These are phyloP conservation scores for Callopanchax toddi DNA, from an alignment of 2,113 vertebrate genomes.

Conservation along the genomic window DNA sequence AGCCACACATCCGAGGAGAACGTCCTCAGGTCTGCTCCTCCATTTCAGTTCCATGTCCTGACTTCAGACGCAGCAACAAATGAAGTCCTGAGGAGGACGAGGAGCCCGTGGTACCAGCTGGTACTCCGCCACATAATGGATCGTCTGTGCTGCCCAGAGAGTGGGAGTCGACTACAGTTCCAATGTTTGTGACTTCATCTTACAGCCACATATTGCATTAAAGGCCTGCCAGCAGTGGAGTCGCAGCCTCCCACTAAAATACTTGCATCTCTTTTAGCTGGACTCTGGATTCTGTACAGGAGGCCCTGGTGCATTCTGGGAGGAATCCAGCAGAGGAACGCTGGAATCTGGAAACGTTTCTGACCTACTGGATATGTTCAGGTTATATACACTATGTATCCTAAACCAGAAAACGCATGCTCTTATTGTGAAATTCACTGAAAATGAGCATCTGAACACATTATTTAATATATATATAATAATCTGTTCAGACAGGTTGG, in stretches of 20 bases:
- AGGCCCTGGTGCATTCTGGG: slow-evolving; percentile 50
- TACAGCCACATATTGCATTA: slow-evolving; percentile 69
- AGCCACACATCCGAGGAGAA: slow-evolving; percentile 54
- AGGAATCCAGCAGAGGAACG: slow-evolving; percentile 27
- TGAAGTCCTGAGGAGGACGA: slow-evolving; percentile 69
- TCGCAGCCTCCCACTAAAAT: slow-evolving; percentile 77
- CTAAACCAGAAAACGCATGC: too few species aligned
- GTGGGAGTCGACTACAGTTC: slow-evolving; percentile 80
- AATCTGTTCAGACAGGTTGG: too few species aligned
- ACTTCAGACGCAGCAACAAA: slow-evolving; percentile 54
- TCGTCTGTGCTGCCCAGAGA: slow-evolving; percentile 74
- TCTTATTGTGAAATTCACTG: too few species aligned
- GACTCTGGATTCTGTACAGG: slow-evolving; percentile 49
- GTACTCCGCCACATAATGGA: slow-evolving; percentile 80
- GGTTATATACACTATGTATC: too few species aligned
- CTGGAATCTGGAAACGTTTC: slow-evolving; percentile 37
- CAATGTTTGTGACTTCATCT: slow-evolving; percentile 83
- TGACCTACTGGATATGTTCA: not conserved
- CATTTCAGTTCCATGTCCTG: slow-evolving; percentile 75
- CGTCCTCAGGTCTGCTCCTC: slow-evolving; percentile 50
- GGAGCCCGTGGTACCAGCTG: slow-evolving; percentile 79
- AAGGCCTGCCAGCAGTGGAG: slow-evolving; percentile 70
- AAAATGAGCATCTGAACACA: too few species aligned
- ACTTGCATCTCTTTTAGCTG: slow-evolving; percentile 77
- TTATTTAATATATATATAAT: too few species aligned